These are phyloP conservation scores for Diplogasteroides magnus DNA, from an alignment of 1,140 invertebrate genomes.

Conservation along the genomic window DNA sequence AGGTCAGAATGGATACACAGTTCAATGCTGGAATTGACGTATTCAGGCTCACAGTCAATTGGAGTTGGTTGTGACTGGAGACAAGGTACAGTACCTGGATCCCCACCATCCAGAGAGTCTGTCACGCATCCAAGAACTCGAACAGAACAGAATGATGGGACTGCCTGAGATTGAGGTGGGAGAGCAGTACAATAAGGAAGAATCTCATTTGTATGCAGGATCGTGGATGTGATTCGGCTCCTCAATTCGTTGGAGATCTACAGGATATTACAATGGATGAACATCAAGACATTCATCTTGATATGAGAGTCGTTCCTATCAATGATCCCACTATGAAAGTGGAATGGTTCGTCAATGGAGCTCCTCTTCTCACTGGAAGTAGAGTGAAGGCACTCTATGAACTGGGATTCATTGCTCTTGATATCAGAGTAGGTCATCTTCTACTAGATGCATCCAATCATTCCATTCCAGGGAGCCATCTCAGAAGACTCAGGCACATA, in stretches of 20 bases:
- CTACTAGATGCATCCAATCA: neutral
- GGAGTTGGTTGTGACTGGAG: constrained; percentile 59
- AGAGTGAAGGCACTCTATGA: constrained; percentile 91
- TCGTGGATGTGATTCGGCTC: constrained; percentile 43
- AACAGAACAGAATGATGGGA: constrained; percentile 64
- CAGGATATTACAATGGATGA: constrained; percentile 43
- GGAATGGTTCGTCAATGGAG: constrained; percentile 92
- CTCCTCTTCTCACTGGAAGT: constrained; percentile 67
- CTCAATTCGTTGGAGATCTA: constrained; percentile 46
- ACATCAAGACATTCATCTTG: constrained; percentile 39
- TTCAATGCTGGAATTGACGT: neutral
- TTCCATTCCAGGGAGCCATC: constrained; percentile 29
- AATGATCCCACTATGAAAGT: constrained; percentile 94
- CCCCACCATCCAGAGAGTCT: constrained; percentile 77
- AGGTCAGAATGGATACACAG: constrained; percentile 15
- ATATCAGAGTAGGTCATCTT: constrained; percentile 68
- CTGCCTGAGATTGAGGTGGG: constrained; percentile 62
- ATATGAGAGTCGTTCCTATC: constrained; percentile 67
- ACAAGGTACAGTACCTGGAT: constrained; percentile 81
- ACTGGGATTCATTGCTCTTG: constrained; percentile 94
- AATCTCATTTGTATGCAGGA: constrained; percentile 26
- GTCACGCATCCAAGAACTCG: constrained; percentile 73
- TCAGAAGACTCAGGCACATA: constrained; percentile 39
- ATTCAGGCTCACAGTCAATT: constrained; percentile 30
- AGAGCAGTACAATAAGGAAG: constrained; percentile 12